Conservation (phyloP, 2,797 vertebrate genomes). For the Meriones psammophilus region DNA sequence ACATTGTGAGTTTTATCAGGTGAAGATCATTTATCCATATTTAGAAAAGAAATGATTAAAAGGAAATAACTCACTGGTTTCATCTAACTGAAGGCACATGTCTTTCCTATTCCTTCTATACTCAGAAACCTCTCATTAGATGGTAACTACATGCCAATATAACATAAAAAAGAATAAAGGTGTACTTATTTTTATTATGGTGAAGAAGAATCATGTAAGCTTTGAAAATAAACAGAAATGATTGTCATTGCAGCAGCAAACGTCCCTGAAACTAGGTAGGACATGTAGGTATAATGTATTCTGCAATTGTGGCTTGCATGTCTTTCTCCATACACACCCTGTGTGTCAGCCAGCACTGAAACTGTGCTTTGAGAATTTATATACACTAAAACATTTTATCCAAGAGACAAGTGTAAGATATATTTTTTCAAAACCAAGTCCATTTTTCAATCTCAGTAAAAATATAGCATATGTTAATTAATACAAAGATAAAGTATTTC, state of each 20-base stretch:
- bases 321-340: not conserved
- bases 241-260: not conserved
- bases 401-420: not conserved
- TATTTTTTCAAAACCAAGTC: conserved; percentile 3
- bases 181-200: conserved; percentile 12
- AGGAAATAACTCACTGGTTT: conserved; percentile 4
- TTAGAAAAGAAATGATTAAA: conserved; percentile 41
- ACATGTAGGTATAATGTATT: not conserved
- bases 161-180: not conserved
- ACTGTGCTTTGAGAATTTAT: conserved; percentile 17
- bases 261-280: not conserved
- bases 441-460: conserved; percentile 3
- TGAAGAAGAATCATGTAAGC: conserved; percentile 9
- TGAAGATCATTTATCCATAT: not conserved
- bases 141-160: not conserved
- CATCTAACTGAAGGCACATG: conserved; percentile 43
- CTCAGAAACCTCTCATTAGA: conserved; percentile 11
- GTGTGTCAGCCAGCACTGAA: conserved; percentile 13
- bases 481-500: conserved; percentile 40
- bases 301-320: not conserved
- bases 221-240: conserved; percentile 36
- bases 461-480: conserved; percentile 22
- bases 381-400: conserved; percentile 16
- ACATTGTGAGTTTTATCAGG: not conserved
- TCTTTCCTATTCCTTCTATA: conserved; percentile 17